Evolutionary conservation across 2,113 vertebrate genomes (phyloP).

Genomic region (Podarcis cretensis): DNA sequence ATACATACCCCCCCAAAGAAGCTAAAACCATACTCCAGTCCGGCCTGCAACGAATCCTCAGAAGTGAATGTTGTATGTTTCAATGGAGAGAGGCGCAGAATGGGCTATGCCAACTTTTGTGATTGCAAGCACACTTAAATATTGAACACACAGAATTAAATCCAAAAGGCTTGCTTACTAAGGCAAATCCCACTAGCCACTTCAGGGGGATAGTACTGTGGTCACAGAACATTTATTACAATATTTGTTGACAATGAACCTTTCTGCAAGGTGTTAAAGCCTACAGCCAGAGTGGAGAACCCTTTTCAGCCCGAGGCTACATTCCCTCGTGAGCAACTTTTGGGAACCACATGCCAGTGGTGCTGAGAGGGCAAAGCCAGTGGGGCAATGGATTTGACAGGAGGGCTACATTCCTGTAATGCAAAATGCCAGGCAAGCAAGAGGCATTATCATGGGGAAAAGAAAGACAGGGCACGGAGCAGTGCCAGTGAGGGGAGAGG

Average conservation of each 20-base stretch:
- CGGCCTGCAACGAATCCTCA: not conserved
- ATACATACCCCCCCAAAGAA: not conserved
- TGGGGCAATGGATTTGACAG: too few species aligned
- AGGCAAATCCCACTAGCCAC: not conserved
- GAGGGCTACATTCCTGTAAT: too few species aligned
- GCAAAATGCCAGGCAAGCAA: too few species aligned
- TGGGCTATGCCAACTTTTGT: not conserved
- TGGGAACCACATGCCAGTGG: too few species aligned
- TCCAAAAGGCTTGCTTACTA: not conserved
- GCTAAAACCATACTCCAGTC: not conserved
- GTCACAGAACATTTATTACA: not conserved
- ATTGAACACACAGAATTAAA: not conserved
- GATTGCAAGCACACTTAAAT: not conserved
- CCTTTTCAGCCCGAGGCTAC: too few species aligned
- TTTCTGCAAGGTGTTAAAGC: not conserved
- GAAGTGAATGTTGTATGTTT: not conserved
- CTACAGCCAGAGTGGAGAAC: too few species aligned
- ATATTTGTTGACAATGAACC: not conserved
- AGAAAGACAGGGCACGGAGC: too few species aligned
- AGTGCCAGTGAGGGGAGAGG: too few species aligned
- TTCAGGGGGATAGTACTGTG: not conserved
- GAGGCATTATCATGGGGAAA: too few species aligned
- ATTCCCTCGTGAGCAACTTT: too few species aligned
- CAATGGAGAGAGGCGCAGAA: not conserved
- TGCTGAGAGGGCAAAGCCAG: too few species aligned